Base-by-base conservation (phyloP, 2,888 invertebrate species). In the Himalopsyche kuldschensis region DNA sequence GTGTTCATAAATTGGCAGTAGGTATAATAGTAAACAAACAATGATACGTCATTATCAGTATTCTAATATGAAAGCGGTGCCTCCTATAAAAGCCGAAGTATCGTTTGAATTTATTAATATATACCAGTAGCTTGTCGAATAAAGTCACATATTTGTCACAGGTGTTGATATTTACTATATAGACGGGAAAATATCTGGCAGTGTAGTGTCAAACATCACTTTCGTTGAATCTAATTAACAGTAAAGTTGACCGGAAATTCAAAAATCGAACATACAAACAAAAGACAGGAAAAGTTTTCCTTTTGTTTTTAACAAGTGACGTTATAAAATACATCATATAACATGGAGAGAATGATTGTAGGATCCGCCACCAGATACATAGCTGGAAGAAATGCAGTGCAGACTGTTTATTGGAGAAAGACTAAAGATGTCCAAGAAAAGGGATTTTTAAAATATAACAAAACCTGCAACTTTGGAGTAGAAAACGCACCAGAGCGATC, bases 331-430 rank as follows among this genome's bases (percentile, higher is more conserved):
- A 41, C 1, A 41, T 30, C 27, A 30, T 3, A 27, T 6, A 86
- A 83, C 86, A 91, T 91, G 91, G 90, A 91, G 86, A 94, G 93
- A 87, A 90, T 91, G 87, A 89, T 95, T 88, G 93, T 95, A 85
- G 94, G 95, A 87, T 93, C 94, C 86, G 94, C 95, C 63, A 94
- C 95, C 27, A 93, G 95, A 83, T 95, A 94, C 89, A 94, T 95
- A 86, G 94, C 94, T 78, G 95, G 95, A 78, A 93, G 95, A 84
- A 94, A 95, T 87, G 95, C 95, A 0, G 93, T 95, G 30, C 95
- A 96, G 88, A 95, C 95, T 0, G 94, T 95, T 0, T 96, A 96
- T 88, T 96, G 96, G 96, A 91, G 95, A 87, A 92, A 93, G 75
- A 89, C 91, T 0, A 90, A 92, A 5, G 91, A 90, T 48, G 89